phyloP scores from a whole-genome alignment of 2,113 vertebrate species.

The Casuarius casuarius region DNA sequence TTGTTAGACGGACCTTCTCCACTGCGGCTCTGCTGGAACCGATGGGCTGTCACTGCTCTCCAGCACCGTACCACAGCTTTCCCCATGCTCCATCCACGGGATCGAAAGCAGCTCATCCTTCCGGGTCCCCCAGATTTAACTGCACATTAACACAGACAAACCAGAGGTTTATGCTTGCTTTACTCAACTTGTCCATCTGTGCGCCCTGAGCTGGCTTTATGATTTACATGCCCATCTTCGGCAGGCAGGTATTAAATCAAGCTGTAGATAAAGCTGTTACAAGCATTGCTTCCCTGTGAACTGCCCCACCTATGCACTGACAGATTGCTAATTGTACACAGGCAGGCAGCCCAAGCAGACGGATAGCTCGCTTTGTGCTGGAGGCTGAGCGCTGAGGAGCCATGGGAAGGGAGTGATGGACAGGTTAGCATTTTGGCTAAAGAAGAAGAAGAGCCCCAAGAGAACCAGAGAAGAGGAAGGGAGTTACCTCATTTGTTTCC shows the following conservation, averaged over 20 bases:
- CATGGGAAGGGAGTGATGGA: background rate
- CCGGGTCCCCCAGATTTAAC: rapidly evolving
- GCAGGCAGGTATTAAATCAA: background rate
- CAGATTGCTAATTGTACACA: background rate
- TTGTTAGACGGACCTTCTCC: slow-evolving; percentile 44
- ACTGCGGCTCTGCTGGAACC: background rate
- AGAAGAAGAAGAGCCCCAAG: background rate
- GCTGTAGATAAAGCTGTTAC: background rate
- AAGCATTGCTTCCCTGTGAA: background rate
- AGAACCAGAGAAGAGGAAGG: slow-evolving; percentile 43
- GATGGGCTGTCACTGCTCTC: background rate
- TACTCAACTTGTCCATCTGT: background rate
- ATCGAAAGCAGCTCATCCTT: background rate
- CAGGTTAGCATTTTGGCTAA: background rate
- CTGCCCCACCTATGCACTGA: background rate
- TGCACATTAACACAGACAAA: background rate
- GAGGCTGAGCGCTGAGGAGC: slow-evolving; percentile 20
- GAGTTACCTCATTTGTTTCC: slow-evolving; percentile 45
- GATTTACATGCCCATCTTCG: background rate
- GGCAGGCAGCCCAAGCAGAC: background rate
- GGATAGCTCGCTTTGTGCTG: background rate
- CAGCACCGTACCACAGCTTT: background rate
- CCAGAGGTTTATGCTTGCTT: background rate
- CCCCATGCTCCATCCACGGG: background rate
- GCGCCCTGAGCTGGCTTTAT: background rate